phyloP scores from a whole-genome alignment of 2,888 invertebrate genomes.

The Trimorus sp. region DNA sequence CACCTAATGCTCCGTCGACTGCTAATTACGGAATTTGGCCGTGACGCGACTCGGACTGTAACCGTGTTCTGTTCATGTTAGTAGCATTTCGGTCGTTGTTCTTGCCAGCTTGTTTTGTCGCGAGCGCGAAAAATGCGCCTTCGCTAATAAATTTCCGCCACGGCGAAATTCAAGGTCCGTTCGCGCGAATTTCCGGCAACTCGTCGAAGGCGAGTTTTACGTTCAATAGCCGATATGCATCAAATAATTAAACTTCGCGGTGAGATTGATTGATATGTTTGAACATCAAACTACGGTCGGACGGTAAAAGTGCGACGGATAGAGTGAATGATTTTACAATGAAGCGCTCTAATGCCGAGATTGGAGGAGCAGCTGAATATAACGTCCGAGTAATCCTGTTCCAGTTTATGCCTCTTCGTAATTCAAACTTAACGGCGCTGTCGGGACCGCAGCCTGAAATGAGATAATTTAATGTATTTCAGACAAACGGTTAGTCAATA shows the following conservation, averaged over 20 bases:
- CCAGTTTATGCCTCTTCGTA: conserved; percentile 62
- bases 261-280: conserved; percentile 58
- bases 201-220: conserved; percentile 9
- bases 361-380: conserved; percentile 50
- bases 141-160: neutral
- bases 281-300: conserved; percentile 37
- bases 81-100: no score
- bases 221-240: conserved; percentile 28
- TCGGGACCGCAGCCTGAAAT: conserved; percentile 60
- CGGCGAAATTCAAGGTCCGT: neutral
- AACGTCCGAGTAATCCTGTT: conserved; percentile 57
- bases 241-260: conserved; percentile 52
- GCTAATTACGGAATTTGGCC: conserved; percentile 45
- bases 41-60: conserved; percentile 2
- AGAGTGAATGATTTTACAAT: conserved; percentile 61
- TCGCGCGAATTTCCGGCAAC: neutral
- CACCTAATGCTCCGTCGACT: conserved; percentile 1
- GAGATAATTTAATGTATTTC: conserved; percentile 64
- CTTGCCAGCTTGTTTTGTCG: no score
- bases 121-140: neutral
- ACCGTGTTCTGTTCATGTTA: neutral
- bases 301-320: conserved; percentile 51
- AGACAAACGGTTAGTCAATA: conserved; percentile 63
- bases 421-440: conserved; percentile 65
- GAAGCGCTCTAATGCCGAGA: conserved; percentile 51